Evolutionary conservation across 2,113 vertebrate species (phyloP).

Genomic region (Azemiops feae): DNA sequence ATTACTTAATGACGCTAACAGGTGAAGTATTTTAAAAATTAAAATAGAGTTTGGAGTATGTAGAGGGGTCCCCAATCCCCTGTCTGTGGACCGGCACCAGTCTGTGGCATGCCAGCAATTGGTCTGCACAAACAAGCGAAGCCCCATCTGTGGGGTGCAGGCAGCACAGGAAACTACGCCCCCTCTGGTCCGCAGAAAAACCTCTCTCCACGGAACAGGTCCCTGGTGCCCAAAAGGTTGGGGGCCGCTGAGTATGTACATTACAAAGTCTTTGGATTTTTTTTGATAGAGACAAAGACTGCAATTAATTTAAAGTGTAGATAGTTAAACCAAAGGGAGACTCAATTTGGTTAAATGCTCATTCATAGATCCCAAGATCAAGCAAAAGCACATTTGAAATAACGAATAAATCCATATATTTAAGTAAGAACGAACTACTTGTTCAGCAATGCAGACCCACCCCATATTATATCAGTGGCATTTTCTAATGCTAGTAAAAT

Average conservation of each 20-base stretch:
- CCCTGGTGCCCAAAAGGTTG: too few relatives aligned
- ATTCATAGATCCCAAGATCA: background rate
- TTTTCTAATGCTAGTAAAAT: background rate
- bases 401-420: background rate
- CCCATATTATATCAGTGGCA: background rate
- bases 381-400: background rate
- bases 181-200: too few relatives aligned
- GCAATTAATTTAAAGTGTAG: background rate
- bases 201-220: too few relatives aligned
- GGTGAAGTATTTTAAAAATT: background rate
- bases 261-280: background rate
- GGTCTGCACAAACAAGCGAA: too few relatives aligned
- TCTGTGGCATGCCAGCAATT: too few relatives aligned
- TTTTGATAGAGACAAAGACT: background rate
- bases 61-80: too few relatives aligned
- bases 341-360: background rate
- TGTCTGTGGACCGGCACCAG: too few relatives aligned
- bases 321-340: background rate
- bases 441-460: background rate
- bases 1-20: background rate
- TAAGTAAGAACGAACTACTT: background rate
- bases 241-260: background rate
- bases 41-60: background rate
- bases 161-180: too few relatives aligned
- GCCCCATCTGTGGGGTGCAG: too few relatives aligned